Base-by-base conservation (phyloP, 2,797 vertebrate species). In the Aldrovandia affinis region DNA sequence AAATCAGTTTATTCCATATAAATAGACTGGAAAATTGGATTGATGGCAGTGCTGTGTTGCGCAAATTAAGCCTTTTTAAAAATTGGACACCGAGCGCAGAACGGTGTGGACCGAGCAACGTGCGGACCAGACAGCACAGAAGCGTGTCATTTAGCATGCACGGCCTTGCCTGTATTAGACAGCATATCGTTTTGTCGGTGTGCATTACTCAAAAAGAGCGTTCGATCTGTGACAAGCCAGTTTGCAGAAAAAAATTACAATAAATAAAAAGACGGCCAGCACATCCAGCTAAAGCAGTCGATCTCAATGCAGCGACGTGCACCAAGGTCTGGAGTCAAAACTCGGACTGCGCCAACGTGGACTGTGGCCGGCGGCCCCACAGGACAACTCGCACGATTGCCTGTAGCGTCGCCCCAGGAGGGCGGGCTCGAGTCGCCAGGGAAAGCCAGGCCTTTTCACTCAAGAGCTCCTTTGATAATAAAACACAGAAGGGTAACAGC, bases 21-120 rank as follows among this genome's bases (percentile, higher is more conserved):
- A 88, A 86, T 50, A 88, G 82, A 86, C 3, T 3, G 88, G 78
- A 54, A 25, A 70, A 47, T 54, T 63, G 18, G 28, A 59, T 25
- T 18, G 15, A 54, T 5, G 65, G n/a, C 1, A 80, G 65, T 50
- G 73, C 57, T 36, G 44, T 50, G 44, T 20, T n/a, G 0, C 10
- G 61, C 61, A 82, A 83, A 80, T 28, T 20, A 73, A 57, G 55
- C 55, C 55, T 20, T 57, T 8, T 50, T 6, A 50, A 57, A 57
- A 57, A 57, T 15, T 2, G 14, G 15, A 57, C 25, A 18, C 4
- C 7, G 28, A 36, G 68, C 33, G 3, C 36, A 5, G 33, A 36
- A 33, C 28, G 33, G 9, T 4, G 8, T 65, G 61, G 7, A 15
- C 25, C 30, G 28, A 33, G 36, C 15, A 42, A 20, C 18, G 9